phyloP scores from a whole-genome alignment of 2,797 vertebrate genomes.

The Anguilla obscura region DNA sequence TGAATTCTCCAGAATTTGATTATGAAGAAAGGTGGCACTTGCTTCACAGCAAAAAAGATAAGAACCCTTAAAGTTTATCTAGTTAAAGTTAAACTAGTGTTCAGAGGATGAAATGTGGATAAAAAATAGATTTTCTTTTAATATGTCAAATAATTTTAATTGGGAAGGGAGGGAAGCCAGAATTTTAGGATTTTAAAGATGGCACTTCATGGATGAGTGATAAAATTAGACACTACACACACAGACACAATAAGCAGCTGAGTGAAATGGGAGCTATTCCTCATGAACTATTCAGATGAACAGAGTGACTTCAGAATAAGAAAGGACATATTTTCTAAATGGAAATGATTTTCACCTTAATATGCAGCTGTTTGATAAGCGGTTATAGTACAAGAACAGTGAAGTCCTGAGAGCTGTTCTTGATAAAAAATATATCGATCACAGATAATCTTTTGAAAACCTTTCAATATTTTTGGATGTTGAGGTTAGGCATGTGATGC shows the following conservation, averaged over 20 bases:
- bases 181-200: not conserved
- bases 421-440: conserved; percentile 28
- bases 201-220: conserved; percentile 60
- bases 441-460: conserved; percentile 35
- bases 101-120: not conserved
- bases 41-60: conserved; percentile 1
- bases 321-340: conserved; percentile 24
- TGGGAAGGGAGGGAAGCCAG: not conserved
- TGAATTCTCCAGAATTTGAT: conserved; percentile 30
- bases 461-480: not conserved
- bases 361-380: not conserved
- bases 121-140: not conserved
- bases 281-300: conserved; percentile 50
- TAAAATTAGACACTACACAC: conserved; percentile 62
- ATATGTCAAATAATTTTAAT: not conserved
- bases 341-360: not conserved
- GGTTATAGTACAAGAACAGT: not conserved
- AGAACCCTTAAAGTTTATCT: not conserved
- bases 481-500: not conserved
- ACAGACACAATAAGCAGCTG: conserved; percentile 72
- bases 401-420: not conserved
- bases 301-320: conserved; percentile 15
- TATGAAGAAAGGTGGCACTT: not conserved
- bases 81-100: not conserved
- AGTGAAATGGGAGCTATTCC: conserved; percentile 51